A percentile compares a stretch with the other conserved stretches of the same genome.
phyloP scores from a whole-genome alignment of 1,140 invertebrate species.

The Reticulitermes speratus region DNA sequence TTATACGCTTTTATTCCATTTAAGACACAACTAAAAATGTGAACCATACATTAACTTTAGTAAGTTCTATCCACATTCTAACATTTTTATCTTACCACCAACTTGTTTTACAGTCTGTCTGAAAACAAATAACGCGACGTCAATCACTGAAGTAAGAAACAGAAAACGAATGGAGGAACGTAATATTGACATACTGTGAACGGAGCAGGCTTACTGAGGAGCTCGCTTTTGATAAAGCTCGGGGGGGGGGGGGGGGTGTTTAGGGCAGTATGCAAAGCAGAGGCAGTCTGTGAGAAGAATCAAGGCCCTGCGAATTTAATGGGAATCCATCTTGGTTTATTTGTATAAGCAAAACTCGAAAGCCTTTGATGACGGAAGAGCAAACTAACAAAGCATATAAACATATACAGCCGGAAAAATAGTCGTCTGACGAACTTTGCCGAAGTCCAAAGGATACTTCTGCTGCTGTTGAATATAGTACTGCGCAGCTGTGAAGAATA shows the following conservation, averaged over 20 bases:
- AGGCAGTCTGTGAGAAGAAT: not conserved
- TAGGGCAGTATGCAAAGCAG: not conserved
- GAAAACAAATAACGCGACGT: too few species aligned
- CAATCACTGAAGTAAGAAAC: not conserved
- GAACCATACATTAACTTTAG: too few species aligned
- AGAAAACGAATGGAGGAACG: not conserved
- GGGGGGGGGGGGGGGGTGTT: too few species aligned
- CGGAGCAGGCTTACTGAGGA: not conserved
- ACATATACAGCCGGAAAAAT: not conserved
- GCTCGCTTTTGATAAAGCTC: not conserved
- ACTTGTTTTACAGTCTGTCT: too few species aligned
- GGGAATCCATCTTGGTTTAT: not conserved
- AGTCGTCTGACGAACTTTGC: not conserved
- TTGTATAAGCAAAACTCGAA: not conserved
- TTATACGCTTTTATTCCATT: too few species aligned
- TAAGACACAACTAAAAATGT: too few species aligned
- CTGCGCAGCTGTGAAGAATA: too few species aligned
- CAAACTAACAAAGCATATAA: not conserved
- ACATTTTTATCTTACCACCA: too few species aligned
- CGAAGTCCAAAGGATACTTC: not conserved
- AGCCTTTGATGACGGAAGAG: not conserved
- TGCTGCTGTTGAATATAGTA: not conserved
- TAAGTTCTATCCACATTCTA: too few species aligned
- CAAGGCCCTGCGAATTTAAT: not conserved
- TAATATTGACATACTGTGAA: not conserved